These are phyloP conservation scores for Hormaphis cornu DNA, from an alignment of 1,140 invertebrate species.

Conservation along the genomic window DNA sequence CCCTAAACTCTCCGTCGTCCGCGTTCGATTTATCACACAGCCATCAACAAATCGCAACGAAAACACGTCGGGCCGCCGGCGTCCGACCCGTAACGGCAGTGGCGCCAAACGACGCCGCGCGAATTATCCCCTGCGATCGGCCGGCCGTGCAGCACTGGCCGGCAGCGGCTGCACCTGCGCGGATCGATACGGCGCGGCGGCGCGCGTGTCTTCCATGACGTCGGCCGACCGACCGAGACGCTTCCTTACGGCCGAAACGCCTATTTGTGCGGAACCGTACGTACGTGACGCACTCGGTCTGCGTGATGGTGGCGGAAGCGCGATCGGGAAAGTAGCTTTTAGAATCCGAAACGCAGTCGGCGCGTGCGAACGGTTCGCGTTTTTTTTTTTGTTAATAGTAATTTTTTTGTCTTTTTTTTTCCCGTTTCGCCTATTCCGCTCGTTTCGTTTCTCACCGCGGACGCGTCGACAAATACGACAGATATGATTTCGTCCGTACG, in stretches of 20 bases:
- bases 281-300: conserved; percentile 19
- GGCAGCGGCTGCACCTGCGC: too few relatives aligned
- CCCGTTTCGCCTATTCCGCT: background rate
- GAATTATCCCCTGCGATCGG: background rate
- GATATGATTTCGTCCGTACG: background rate
- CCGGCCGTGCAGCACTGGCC: too few relatives aligned
- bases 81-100: too few relatives aligned
- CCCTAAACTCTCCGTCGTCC: too few relatives aligned
- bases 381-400: background rate
- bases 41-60: background rate
- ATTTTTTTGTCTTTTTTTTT: background rate
- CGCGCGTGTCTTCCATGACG: background rate
- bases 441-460: too few relatives aligned
- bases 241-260: conserved; percentile 20
- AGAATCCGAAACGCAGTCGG: conserved; percentile 8
- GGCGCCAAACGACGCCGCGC: background rate
- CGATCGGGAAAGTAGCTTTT: conserved; percentile 25
- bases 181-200: background rate
- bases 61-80: too few relatives aligned
- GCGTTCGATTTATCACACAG: too few relatives aligned
- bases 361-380: background rate
- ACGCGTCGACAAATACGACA: too few relatives aligned
- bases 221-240: background rate
- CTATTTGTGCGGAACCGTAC: conserved; percentile 11
- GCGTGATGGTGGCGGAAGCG: conserved; percentile 30